Evolutionary conservation across 2,113 vertebrate genomes (phyloP).

Genomic region (Trematomus loennbergii): DNA sequence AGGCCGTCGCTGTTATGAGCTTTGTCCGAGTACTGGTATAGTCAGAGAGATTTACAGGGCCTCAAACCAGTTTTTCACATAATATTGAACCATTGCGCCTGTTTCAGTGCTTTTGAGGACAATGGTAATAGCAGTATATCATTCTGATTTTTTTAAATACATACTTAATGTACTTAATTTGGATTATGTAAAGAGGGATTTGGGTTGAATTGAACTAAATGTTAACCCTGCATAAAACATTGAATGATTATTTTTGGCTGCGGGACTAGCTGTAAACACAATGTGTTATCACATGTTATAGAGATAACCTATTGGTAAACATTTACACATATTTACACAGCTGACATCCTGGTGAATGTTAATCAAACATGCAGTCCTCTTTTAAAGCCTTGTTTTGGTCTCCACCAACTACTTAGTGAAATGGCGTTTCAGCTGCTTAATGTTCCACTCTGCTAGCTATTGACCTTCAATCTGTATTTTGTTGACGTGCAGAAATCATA

Average conservation of each 20-base stretch:
- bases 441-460: not conserved
- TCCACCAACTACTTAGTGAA: no score
- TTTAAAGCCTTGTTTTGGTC: no score
- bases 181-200: not conserved
- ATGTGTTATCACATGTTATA: not conserved
- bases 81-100: slow-evolving; percentile 13
- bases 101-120: slow-evolving; percentile 30
- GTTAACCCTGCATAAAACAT: not conserved
- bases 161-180: no score
- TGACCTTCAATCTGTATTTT: not conserved
- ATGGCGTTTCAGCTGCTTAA: not conserved
- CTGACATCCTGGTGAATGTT: not conserved
- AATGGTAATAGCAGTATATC: not conserved
- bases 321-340: not conserved
- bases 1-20: slow-evolving; percentile 46
- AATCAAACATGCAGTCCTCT: not conserved
- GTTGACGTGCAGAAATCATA: not conserved
- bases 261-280: slow-evolving; percentile 10
- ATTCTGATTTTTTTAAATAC: slow-evolving; percentile 15
- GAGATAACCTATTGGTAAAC: not conserved
- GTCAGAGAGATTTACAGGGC: slow-evolving; percentile 52
- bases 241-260: not conserved
- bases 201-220: not conserved
- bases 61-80: slow-evolving; percentile 12
- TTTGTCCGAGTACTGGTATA: slow-evolving; percentile 44